Conservation (phyloP, 2,113 vertebrate genomes). For the Cavia aperea region DNA sequence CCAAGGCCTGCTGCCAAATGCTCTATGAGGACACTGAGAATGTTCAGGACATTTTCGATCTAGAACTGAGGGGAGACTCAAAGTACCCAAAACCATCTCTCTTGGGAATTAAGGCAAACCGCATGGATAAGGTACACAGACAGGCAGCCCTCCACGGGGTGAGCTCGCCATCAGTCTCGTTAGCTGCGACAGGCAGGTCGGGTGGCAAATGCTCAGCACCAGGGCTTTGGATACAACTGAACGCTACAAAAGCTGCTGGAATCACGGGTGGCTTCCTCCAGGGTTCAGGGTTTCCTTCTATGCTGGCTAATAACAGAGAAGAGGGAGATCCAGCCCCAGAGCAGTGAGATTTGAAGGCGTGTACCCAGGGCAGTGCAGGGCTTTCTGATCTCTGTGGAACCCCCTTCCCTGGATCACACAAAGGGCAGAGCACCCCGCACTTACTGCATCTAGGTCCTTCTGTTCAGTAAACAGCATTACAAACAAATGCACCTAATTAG, state of each 20-base stretch:
- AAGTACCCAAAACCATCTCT: background rate
- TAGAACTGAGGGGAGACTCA: background rate
- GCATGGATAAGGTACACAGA: background rate
- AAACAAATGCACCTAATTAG: slow-evolving; percentile 68
- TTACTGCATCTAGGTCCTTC: background rate
- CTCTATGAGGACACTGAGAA: background rate
- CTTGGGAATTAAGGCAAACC: background rate
- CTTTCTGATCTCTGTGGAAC: background rate
- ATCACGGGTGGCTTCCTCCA: background rate
- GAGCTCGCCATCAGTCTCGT: background rate
- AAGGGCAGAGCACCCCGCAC: background rate
- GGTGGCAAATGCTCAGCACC: background rate
- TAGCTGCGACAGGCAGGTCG: fast-evolving
- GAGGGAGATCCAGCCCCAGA: background rate
- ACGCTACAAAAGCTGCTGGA: background rate
- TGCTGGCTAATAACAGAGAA: background rate
- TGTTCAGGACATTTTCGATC: slow-evolving; percentile 7
- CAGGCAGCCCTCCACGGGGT: background rate
- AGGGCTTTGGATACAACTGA: background rate
- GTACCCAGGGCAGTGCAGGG: too few relatives aligned
- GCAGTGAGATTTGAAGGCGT: background rate
- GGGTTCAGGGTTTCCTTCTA: background rate
- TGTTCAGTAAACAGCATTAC: slow-evolving; percentile 43
- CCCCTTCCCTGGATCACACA: background rate
- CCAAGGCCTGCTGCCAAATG: background rate